A percentile compares a stretch with the other conserved stretches of the same genome.
Conservation (phyloP, 2,797 vertebrate species). For the Odontamblyopus lacepedii region DNA sequence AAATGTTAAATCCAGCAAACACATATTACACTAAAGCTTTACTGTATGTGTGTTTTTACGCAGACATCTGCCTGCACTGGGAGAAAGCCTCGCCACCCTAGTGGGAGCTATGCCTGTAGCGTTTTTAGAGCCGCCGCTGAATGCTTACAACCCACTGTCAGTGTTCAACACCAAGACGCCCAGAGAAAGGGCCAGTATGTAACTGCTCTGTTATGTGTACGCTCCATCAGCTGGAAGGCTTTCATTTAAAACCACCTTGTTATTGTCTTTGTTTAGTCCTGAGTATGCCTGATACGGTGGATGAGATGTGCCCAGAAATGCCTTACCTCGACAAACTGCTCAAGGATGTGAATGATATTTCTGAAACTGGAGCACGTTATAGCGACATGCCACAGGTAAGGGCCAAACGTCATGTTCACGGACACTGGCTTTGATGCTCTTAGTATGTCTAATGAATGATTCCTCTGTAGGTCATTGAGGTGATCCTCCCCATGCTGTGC, state of each 20-base stretch:
- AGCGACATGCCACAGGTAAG: conserved; percentile 94
- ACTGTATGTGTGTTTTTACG: conserved; percentile 6
- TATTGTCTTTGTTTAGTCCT: conserved; percentile 80
- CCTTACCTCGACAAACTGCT: conserved; percentile 88
- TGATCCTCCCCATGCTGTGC: conserved; percentile 95
- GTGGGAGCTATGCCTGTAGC: conserved; percentile 96
- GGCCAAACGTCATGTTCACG: background rate
- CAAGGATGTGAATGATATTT: conserved; percentile 91
- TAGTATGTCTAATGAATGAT: background rate
- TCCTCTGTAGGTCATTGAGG: conserved; percentile 84
- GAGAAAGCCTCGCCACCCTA: conserved; percentile 92
- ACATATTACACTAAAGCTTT: background rate
- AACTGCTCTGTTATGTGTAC: background rate
- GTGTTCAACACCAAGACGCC: conserved; percentile 97
- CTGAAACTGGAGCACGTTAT: conserved; percentile 94
- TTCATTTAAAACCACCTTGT: background rate
- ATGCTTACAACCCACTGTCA: conserved; percentile 91
- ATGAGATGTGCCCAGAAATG: conserved; percentile 95
- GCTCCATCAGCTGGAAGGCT: background rate
- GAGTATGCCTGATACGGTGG: conserved; percentile 95
- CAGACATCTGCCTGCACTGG: conserved; percentile 93
- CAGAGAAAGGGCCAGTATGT: conserved; percentile 94
- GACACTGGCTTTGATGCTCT: background rate
- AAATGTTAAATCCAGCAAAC: background rate
- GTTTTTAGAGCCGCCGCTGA: conserved; percentile 92